Evolutionary conservation across 2,888 invertebrate species (phyloP), one percentile per base, ranked within the genome.

Genomic region (Sinopyrophorus schimmeli): DNA sequence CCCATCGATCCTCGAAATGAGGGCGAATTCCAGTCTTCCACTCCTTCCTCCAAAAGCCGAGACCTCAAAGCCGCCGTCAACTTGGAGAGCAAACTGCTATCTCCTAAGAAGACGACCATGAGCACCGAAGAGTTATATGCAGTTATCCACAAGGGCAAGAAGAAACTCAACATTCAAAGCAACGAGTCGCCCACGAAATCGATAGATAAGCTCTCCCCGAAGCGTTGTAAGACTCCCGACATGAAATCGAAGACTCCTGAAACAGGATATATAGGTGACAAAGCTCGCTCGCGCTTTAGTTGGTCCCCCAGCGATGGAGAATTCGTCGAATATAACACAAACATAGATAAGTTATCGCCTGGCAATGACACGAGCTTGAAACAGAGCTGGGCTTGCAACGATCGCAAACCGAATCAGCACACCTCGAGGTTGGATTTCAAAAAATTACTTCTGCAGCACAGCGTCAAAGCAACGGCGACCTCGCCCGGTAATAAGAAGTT

Each of bases 371-470:
- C 72, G 48, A 64, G 76, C 65, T 65, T 68, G 3, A 60, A 74
- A 12, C 72, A 74, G 59, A 80, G 73, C 57, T 74, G 74, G 74
- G 70, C 79, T 14, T 85, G 84, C 59, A 82, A 81, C 3, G 84
- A 85, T 69, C 77, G 84, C 54, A 79, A 81, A 60, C 83, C 82
- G 1, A 76, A 66, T 24, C 54, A 52, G 24, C 86, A 88, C 65
- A 92, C 90, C 0, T 89, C 89, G 1, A 78, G 91, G 51, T 77
- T 88, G 66, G 91, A 92, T 72, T 92, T 92, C 69, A 92, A 92
- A 69, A 84, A 85, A 63, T 75, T 91, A 7, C 75, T 91, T 14
- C 74, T 91, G 20, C 86, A 89, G 62, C 89, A 89, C 62, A 87
- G 87, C 59, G 82, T 83, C 1, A 86, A 84, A 67, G 76, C 78